A percentile compares a stretch with the other conserved stretches of the same genome.
Evolutionary conservation across 35 echinoderm and acorn worm genomes (phyloP).

Genomic region (Strongylocentrotus purpuratus): DNA sequence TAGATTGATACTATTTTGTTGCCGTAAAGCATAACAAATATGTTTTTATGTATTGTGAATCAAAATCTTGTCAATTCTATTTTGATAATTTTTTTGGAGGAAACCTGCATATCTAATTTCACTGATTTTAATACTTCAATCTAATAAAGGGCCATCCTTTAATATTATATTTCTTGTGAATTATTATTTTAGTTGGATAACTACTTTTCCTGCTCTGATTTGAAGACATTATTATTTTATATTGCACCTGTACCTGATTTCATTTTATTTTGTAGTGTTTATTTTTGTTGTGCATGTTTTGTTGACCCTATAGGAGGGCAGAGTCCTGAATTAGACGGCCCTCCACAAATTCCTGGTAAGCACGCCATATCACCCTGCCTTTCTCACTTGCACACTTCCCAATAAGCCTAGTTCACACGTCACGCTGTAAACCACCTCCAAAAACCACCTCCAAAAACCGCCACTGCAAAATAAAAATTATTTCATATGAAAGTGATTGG

Average conservation of each 20-base stretch:
- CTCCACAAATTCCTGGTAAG: slow-evolving; percentile 24
- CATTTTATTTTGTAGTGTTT: not conserved
- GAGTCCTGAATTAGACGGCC: slow-evolving; percentile 14
- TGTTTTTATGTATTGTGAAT: too few relatives aligned
- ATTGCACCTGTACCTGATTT: not conserved
- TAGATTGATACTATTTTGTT: too few relatives aligned
- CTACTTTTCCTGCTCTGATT: not conserved
- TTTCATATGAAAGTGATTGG: too few relatives aligned
- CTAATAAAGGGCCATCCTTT: too few relatives aligned
- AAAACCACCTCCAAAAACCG: too few relatives aligned
- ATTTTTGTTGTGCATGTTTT: slow-evolving; percentile 18
- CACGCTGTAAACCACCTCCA: too few relatives aligned
- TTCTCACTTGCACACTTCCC: not conserved
- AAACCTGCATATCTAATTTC: too few relatives aligned
- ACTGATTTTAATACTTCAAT: too few relatives aligned
- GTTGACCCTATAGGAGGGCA: slow-evolving; percentile 31
- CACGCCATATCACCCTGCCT: not conserved
- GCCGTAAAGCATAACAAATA: too few relatives aligned
- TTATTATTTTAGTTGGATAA: not conserved
- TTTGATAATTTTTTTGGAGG: too few relatives aligned
- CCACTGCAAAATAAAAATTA: too few relatives aligned
- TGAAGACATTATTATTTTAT: not conserved
- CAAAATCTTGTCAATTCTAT: too few relatives aligned
- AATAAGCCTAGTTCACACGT: not conserved
- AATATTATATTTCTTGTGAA: not conserved